Base-by-base conservation (phyloP, 2,888 invertebrate genomes). In the Arenicola marina region DNA sequence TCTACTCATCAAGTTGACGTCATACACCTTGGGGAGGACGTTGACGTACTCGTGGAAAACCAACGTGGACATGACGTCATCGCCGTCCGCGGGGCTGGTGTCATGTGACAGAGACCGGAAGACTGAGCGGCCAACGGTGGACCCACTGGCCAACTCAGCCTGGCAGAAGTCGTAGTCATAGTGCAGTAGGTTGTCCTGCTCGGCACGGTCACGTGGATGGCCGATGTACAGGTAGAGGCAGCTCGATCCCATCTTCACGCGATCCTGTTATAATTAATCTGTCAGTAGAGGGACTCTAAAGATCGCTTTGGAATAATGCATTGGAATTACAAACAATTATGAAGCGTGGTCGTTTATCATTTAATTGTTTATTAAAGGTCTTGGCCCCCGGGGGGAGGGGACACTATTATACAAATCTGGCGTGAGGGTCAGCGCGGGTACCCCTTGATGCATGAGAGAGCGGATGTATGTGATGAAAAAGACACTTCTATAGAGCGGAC, bases 1-100 rank as follows among this genome's bases (percentile, higher is more conserved):
- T 15, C 75, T 73, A 64, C 76, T 76, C 28, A 76, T 75, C 15
- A 75, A 74, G 65, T 76, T 76, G 2, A 75, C 76, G 57, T 76
- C 76, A 31, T 72, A 65, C 44, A 76, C 66, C 31, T 68, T 68
- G n/a, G 76, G 75, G 62, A 75, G 62, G 18, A 76, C 59, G 48
- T 72, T 67, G 32, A 75, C 72, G 65, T 72, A 76, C 2, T 76
- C 75, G 59, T 76, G 75, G 43, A 75, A 74, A 7, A 73, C 62
- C 2, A 71, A 53, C 34, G 56, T 61, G 34, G 64, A 63, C 48
- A 44, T 67, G 33, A 58, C 51, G 34, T 70, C 67, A 4, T 65
- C 62, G 29, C 34, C 62, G 7, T 58, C 60, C n/a, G n/a, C n/a
- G 21, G 66, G 63, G 18, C 31, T 29, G 31, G 63, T 55, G 7